These are phyloP conservation scores for Anas platyrhynchos DNA, from an alignment of 2,113 vertebrate genomes.

Conservation along the genomic window DNA sequence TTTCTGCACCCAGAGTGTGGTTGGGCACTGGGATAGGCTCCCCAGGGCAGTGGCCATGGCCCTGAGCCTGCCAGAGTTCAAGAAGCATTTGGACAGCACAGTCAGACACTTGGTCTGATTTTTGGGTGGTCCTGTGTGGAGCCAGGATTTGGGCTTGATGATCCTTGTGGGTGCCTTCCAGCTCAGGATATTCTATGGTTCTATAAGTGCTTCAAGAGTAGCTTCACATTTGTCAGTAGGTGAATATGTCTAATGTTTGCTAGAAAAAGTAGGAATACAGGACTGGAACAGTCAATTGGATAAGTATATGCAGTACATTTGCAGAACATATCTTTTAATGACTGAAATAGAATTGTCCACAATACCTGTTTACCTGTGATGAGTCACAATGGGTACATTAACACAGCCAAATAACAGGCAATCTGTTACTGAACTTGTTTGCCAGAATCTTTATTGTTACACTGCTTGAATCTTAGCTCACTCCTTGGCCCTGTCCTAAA, in stretches of 20 bases:
- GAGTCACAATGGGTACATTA: background rate
- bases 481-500: background rate
- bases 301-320: background rate
- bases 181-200: too few species aligned
- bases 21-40: too few species aligned
- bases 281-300: background rate
- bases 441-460: background rate
- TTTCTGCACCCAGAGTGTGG: too few species aligned
- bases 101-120: too few species aligned
- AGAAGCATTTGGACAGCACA: too few species aligned
- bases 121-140: too few species aligned
- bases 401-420: background rate
- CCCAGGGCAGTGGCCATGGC: too few species aligned
- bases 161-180: too few species aligned
- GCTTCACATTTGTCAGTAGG: background rate
- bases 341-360: background rate
- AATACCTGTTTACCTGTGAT: background rate
- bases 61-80: too few species aligned
- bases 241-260: background rate
- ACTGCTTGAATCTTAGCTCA: background rate
- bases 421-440: background rate
- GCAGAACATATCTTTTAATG: background rate
- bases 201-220: background rate
- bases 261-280: background rate
- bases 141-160: too few species aligned